phyloP scores from a whole-genome alignment of 2,888 invertebrate species.

The Gastrophysa polygoni region DNA sequence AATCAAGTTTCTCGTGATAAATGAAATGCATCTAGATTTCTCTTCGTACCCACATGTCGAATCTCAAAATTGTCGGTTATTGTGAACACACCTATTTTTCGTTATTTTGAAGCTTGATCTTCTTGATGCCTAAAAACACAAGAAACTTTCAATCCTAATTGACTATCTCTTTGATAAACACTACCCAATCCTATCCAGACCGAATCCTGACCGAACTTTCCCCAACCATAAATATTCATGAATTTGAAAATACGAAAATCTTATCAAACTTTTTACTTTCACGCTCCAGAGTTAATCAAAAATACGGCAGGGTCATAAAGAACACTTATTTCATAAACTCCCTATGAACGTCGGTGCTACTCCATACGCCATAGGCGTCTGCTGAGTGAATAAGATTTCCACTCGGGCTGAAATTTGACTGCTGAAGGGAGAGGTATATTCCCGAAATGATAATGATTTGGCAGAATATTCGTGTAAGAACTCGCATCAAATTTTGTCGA shows the following conservation, averaged over 20 bases:
- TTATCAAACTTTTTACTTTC: conserved; percentile 23
- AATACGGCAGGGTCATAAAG: conserved; percentile 22
- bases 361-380: conserved; percentile 1
- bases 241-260: conserved; percentile 17
- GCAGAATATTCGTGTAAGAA: no score
- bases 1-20: no score
- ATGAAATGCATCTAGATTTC: no score
- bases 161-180: conserved; percentile 10
- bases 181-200: neutral
- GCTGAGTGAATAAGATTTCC: neutral
- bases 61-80: no score
- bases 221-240: conserved; percentile 21
- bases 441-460: no score
- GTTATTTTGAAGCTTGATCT: no score
- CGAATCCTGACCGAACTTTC: conserved; percentile 3
- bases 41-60: no score
- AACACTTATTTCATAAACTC: conserved; percentile 24
- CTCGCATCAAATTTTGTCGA: no score
- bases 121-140: neutral
- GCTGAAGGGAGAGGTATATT: no score
- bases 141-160: neutral
- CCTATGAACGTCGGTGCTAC: conserved; percentile 18
- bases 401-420: no score
- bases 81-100: no score
- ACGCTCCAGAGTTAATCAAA: conserved; percentile 22